phyloP scores from a whole-genome alignment of 2,113 vertebrate species.

The Pygoscelis adeliae region DNA sequence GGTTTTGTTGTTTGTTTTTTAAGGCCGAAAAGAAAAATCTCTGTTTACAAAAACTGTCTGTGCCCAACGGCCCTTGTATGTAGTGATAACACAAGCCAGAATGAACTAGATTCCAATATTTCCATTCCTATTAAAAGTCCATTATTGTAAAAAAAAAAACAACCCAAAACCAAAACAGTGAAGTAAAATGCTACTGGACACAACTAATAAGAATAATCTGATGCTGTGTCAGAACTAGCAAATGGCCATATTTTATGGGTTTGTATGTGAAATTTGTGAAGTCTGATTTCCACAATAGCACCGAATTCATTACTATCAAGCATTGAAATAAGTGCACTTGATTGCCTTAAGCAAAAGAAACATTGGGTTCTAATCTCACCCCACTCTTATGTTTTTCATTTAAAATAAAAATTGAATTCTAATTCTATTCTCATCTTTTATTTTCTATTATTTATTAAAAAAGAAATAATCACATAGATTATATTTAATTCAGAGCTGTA shows the following conservation, averaged over 20 bases:
- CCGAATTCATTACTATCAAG: neutral
- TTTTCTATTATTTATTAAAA: constrained; percentile 52
- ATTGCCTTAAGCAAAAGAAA: constrained; percentile 63
- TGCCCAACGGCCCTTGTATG: neutral
- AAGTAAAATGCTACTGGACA: neutral
- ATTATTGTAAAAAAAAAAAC: neutral
- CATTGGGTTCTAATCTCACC: constrained; percentile 42
- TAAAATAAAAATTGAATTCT: neutral
- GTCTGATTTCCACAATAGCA: neutral
- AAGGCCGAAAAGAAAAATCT: neutral
- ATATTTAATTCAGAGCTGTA: constrained; percentile 49
- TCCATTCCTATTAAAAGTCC: neutral
- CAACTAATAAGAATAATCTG: neutral
- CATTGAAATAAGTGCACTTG: constrained; percentile 52
- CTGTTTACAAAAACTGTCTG: neutral
- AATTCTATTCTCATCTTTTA: constrained; percentile 16
- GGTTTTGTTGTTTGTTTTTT: neutral
- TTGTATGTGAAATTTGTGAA: neutral
- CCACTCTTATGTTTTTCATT: neutral
- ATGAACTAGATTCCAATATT: neutral
- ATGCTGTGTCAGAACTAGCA: neutral
- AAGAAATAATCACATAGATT: neutral
- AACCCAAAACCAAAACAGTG: neutral
- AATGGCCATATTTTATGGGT: constrained; percentile 6
- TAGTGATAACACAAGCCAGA: neutral